A percentile compares a stretch with the other conserved stretches of the same genome.
These are phyloP conservation scores for Alosa sapidissima DNA, from an alignment of 2,797 vertebrate genomes.

Conservation along the genomic window DNA sequence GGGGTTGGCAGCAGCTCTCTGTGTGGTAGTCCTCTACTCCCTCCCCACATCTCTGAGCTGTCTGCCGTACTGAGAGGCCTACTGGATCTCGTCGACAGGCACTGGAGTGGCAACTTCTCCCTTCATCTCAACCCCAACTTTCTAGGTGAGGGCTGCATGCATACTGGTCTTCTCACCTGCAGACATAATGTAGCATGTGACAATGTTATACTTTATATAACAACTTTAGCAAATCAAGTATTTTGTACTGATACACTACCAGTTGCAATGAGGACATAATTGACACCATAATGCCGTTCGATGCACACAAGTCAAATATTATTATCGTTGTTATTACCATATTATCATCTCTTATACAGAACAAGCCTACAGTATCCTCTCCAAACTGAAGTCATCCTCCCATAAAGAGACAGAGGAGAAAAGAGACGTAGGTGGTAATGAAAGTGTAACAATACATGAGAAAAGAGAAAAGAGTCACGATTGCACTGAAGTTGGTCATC, in stretches of 20 bases:
- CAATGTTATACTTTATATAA: neutral
- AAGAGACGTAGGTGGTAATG: neutral
- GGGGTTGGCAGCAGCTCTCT: slow-evolving; percentile 40
- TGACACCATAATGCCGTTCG: neutral
- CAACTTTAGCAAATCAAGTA: neutral
- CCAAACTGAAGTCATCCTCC: neutral
- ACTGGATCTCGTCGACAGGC: slow-evolving; percentile 70
- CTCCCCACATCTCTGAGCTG: slow-evolving; percentile 53
- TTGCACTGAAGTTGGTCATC: slow-evolving; percentile 29
- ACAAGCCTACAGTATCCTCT: neutral
- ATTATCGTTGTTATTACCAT: too few species aligned
- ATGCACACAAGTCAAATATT: neutral
- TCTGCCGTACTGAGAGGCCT: slow-evolving; percentile 64
- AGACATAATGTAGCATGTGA: neutral
- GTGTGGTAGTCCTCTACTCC: neutral
- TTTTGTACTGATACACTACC: neutral
- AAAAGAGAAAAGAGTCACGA: neutral
- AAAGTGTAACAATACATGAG: neutral
- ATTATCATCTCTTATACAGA: neutral
- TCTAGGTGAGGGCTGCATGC: slow-evolving; percentile 55
- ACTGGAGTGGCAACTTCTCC: slow-evolving; percentile 70
- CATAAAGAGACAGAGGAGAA: neutral
- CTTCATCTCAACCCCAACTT: slow-evolving; percentile 72
- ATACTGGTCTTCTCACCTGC: neutral
- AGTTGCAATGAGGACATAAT: neutral